Percentiles rank a stretch among this genome's conserved stretches.
These are phyloP conservation scores for Bovichtus variegatus DNA, from an alignment of 2,797 vertebrate genomes.

Conservation along the genomic window DNA sequence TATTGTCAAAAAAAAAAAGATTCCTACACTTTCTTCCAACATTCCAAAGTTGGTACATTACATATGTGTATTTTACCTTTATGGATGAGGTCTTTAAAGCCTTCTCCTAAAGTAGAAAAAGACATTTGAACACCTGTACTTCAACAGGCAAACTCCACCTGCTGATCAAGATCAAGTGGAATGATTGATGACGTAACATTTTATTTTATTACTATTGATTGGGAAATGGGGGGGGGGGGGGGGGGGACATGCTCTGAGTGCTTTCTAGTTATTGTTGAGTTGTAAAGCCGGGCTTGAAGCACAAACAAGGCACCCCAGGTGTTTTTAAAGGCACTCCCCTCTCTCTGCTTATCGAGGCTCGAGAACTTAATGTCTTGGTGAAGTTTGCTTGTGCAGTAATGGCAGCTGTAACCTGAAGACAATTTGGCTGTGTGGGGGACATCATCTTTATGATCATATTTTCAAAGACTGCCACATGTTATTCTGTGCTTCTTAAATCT, in stretches of 20 bases:
- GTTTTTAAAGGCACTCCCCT: constrained; percentile 50
- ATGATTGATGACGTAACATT: background rate
- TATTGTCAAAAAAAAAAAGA: background rate
- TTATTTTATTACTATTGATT: background rate
- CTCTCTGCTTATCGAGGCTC: constrained; percentile 49
- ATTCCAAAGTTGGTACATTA: too few relatives aligned
- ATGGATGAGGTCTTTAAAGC: background rate
- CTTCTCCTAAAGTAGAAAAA: background rate
- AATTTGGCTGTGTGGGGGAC: constrained; percentile 52
- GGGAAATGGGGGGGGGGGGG: constrained; percentile 7
- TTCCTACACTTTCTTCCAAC: background rate
- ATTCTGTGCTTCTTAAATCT: constrained; percentile 73
- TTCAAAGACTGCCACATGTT: constrained; percentile 61
- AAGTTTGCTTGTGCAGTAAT: constrained; percentile 59
- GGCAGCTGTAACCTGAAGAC: constrained; percentile 65
- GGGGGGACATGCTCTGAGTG: too few relatives aligned
- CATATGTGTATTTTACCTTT: background rate
- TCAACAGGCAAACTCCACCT: background rate
- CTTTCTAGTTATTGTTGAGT: constrained; percentile 26
- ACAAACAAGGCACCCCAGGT: constrained; percentile 55
- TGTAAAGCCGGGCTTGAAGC: constrained; percentile 46
- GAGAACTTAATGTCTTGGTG: constrained; percentile 58
- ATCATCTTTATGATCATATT: constrained; percentile 72
- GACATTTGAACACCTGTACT: background rate
- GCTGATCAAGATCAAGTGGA: background rate